These are phyloP conservation scores for Rhinophrynus dorsalis DNA, from an alignment of 2,797 vertebrate genomes.

Conservation along the genomic window DNA sequence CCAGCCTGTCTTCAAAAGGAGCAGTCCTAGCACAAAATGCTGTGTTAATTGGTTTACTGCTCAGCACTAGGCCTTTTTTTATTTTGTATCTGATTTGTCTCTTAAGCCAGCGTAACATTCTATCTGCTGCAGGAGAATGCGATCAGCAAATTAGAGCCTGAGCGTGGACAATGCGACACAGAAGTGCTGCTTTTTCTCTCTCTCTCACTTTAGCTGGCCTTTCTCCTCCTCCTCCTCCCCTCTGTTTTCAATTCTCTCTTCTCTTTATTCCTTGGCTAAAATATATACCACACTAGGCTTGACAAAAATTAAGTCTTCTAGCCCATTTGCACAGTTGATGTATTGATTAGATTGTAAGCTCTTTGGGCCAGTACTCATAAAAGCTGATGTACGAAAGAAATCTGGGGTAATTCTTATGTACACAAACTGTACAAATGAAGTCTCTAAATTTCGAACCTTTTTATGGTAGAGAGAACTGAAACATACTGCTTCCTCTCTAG, in stretches of 20 bases:
- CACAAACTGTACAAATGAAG: too few species aligned
- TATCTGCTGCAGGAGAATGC: conserved; percentile 98
- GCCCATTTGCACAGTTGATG: not conserved
- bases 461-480: too few species aligned
- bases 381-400: too few species aligned
- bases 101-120: conserved; percentile 99
- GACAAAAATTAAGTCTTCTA: not conserved
- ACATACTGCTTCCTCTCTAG: too few species aligned
- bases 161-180: conserved; percentile 99
- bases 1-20: conserved; percentile 88
- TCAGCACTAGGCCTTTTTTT: conserved; percentile 86
- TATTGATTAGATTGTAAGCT: conserved; percentile 1
- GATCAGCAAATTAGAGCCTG: conserved; percentile 99
- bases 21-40: conserved; percentile 94
- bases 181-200: conserved; percentile 89
- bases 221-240: conserved; percentile 25
- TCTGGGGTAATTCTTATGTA: too few species aligned
- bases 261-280: conserved; percentile 65
- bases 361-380: not conserved
- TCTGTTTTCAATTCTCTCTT: conserved; percentile 73
- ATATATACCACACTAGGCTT: conserved; percentile 3
- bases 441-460: too few species aligned
- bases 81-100: conserved; percentile 99
- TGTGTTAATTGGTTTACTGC: conserved; percentile 99
- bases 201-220: conserved; percentile 46